Conservation (phyloP, 2,888 invertebrate genomes). For the Elgonia sp. region DNA sequence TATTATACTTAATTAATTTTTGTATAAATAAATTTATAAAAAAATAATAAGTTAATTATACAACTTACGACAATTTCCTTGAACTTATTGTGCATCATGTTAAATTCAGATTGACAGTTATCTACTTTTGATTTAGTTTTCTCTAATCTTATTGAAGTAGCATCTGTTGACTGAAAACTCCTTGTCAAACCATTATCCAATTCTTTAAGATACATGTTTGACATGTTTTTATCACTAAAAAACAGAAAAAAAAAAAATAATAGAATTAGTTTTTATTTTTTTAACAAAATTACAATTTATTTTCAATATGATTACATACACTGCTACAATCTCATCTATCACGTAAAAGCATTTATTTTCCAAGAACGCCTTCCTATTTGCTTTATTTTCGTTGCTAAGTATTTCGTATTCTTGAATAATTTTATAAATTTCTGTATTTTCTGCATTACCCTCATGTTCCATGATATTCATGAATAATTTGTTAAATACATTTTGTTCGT, state of each 20-base stretch:
- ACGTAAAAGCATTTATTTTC: constrained; percentile 70
- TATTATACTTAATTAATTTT: too few species aligned
- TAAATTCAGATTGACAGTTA: constrained; percentile 79
- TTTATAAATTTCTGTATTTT: constrained; percentile 76
- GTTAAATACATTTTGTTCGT: constrained; percentile 82
- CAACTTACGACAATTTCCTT: constrained; percentile 83
- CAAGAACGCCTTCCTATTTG: constrained; percentile 77
- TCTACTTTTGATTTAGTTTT: constrained; percentile 77
- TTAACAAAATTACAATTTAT: background rate
- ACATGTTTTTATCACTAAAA: constrained; percentile 77
- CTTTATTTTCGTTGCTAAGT: constrained; percentile 79
- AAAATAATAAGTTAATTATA: too few species aligned
- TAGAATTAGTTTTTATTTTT: background rate
- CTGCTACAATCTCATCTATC: constrained; percentile 48
- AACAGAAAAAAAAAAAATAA: background rate
- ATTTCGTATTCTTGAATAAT: constrained; percentile 80
- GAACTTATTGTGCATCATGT: constrained; percentile 81
- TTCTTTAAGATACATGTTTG: constrained; percentile 79
- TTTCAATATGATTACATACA: constrained; percentile 70
- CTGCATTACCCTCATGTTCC: constrained; percentile 66
- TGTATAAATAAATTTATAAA: too few species aligned
- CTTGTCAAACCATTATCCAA: constrained; percentile 80
- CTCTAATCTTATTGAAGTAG: constrained; percentile 76
- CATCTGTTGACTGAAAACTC: constrained; percentile 80
- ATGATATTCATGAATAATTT: constrained; percentile 82